Base-by-base conservation (phyloP, 2,888 invertebrate species). In the Bruchidius siliquastri region DNA sequence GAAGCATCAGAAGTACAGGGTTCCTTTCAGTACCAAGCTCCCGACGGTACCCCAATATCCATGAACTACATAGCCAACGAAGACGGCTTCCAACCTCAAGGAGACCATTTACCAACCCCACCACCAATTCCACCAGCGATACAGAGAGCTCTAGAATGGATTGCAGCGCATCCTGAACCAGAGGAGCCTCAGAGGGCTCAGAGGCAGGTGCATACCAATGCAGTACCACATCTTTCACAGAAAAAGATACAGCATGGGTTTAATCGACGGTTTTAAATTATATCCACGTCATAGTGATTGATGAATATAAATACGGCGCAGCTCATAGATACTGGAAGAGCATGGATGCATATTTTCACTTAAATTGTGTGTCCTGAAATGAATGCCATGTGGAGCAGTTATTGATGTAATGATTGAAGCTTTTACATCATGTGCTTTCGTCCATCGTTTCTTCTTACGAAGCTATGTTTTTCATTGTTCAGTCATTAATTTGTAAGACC, bases 91-190 rank as follows among this genome's bases (percentile, higher is more conserved):
- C 91, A 90, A 80, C 90, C 92, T 13, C 89, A 89, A 85, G 94
- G 94, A 71, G 92, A 91, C 72, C 93, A 94, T 84, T 87, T 94
- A 67, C 94, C 94, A 18, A 94, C 94, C 18, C 92, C 94, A 4
- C 94, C 94, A 18, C 93, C 94, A 21, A 92, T 94, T 78, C 94
- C 94, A 10, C 88, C 90, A 72, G 93, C 92, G 78, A 94, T 94
- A 78, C 91, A 91, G 81, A 90, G 89, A 77, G 90, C 92, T 70
- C 85, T 92, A 78, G 92, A 91, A 21, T 91, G 90, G 85, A 87
- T 92, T 80, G 89, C 90, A 1, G 88, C 90, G 2, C 87, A 87
- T 67, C 88, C 88, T 2, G 80, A 82, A 69, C 79, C 79, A n/a
- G 80, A 81, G 70, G 83, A 86, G 71, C 79, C 80, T 70, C 76